Evolutionary conservation across 2,888 invertebrate genomes (phyloP), one percentile per base, ranked within the genome.

Genomic region (Lissocephala sabroskyi): DNA sequence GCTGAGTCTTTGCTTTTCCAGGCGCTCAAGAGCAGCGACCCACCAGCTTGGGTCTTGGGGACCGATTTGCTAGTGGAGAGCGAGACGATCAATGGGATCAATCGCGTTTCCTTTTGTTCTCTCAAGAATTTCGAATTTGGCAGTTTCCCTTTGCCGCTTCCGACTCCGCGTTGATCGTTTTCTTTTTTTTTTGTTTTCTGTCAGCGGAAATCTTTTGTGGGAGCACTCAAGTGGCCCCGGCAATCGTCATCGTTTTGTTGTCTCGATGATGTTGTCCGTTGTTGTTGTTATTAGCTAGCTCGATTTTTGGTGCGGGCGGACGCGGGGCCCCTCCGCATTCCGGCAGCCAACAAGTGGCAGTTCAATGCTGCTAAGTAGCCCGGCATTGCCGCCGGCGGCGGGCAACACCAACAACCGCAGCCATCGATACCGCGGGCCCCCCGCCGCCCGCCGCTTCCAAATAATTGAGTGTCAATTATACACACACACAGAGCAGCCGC

Each of bases 401-500:
- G n/a, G n/a, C 36, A 36, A 36, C 36, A 36, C 16, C 36, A 36
- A 18, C 9, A n/a, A 10, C 36, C 67, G 33, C 56, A 59, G 62
- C 58, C n/a, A n/a, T n/a, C n/a, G 60, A 62, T 65, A 54, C 65
- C 61, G 55, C 64, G 59, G 56, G 45, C 32, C 42, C 40, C 37
- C 50, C 56, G n/a, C 65, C 61, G 55, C 64, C 59, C 52, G 45
- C 32, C 42, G 35, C 37, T 49, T 55, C 42, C 18, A 52, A 56
- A 74, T 68, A 68, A 68, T 66, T 70, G 74, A 74, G 70, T 68
- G 74, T 70, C 74, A 68, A 68, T 68, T 68, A 68, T 59, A 66
- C 35, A 58, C 63, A 52, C 54, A 9, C 49, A 36, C 37, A 47
- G 32, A 23, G 17, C 3, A 10, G 16, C 35, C 35, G 7, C 35